These are phyloP conservation scores for Tympanoctomys barrerae DNA, from an alignment of 2,797 vertebrate species.

Conservation along the genomic window DNA sequence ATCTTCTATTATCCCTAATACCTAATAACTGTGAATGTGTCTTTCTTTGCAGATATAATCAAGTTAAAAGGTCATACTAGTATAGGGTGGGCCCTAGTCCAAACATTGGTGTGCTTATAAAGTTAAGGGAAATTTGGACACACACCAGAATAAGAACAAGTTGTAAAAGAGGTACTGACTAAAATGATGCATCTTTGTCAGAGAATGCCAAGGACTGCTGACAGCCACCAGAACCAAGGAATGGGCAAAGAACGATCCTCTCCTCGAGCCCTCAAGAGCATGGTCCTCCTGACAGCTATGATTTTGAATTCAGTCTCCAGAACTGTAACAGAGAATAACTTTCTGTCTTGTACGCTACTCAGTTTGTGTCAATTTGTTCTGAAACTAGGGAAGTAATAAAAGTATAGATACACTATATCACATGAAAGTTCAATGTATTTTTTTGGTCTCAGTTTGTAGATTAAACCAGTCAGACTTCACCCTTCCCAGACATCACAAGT, in stretches of 20 bases:
- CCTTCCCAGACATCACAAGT: neutral
- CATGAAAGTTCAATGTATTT: neutral
- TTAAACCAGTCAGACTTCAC: neutral
- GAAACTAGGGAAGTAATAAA: slow-evolving; percentile 7
- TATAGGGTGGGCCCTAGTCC: slow-evolving; percentile 11
- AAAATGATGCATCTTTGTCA: neutral
- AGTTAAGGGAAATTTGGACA: slow-evolving; percentile 12
- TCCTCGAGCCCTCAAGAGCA: neutral
- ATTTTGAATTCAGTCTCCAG: neutral
- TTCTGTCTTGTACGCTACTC: neutral
- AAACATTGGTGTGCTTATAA: neutral
- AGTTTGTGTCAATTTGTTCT: slow-evolving; percentile 14
- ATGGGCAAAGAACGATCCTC: neutral
- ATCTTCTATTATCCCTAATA: slow-evolving; percentile 1
- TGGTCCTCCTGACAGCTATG: neutral
- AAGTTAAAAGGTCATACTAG: slow-evolving; percentile 46
- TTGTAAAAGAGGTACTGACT: neutral
- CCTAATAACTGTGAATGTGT: neutral
- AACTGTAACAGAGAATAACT: neutral
- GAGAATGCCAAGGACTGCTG: neutral
- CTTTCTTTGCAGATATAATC: slow-evolving; percentile 35
- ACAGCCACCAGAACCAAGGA: neutral
- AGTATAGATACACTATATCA: neutral
- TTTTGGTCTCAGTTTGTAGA: neutral
- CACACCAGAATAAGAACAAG: neutral